Base-by-base conservation (phyloP, 2,888 invertebrate species). In the Amblyjoppa fuscipennis region DNA sequence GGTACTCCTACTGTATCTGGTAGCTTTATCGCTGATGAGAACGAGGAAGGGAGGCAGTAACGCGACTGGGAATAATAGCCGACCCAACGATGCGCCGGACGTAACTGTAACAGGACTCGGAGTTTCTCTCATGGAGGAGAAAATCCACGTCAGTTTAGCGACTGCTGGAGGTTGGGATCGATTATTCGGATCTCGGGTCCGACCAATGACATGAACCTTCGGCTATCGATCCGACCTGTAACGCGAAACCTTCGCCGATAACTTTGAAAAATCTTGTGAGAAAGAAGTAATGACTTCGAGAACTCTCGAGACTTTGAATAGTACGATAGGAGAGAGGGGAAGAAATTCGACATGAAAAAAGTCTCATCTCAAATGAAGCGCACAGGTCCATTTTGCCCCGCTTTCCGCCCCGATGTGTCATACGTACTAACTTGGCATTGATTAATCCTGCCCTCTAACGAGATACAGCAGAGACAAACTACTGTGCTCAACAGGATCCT, bases 21-120 rank as follows among this genome's bases (percentile, higher is more conserved):
- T 28, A 53, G 69, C 13, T 56, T 71, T 56, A 64, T 51, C 38
- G 53, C 64, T 71, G 53, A 28, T 25, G 61, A 45, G 28, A 34
- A 45, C 41, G 49, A 71, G 49, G 20, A 51, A 53, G 53, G 31
- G 28, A 77, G 11, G 61, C 53, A 53, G 75, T 75, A 75, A 53
- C 71, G 56, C 75, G 53, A 75, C 64, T 64, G 75, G 64, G 70
- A 64, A 83, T 83, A 84, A 84, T 73, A 53, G 71, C 61, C 28
- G 69, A 59, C 59, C 66, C 66, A 28, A 68, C 66, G 70, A 76
- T 70, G 45, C 83, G 34, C 20, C 38, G 38, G 53, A 64, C 34
- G 51, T 28, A 64, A 49, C 51, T 41, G 7, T 49, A 59, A 38
- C 51, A 31, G 45, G 49, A 28, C 79, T 53, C 49, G 66, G 70